Percentiles rank a stretch among this genome's conserved stretches.
Evolutionary conservation across 2,113 vertebrate genomes (phyloP).

Genomic region (Empidonax traillii): DNA sequence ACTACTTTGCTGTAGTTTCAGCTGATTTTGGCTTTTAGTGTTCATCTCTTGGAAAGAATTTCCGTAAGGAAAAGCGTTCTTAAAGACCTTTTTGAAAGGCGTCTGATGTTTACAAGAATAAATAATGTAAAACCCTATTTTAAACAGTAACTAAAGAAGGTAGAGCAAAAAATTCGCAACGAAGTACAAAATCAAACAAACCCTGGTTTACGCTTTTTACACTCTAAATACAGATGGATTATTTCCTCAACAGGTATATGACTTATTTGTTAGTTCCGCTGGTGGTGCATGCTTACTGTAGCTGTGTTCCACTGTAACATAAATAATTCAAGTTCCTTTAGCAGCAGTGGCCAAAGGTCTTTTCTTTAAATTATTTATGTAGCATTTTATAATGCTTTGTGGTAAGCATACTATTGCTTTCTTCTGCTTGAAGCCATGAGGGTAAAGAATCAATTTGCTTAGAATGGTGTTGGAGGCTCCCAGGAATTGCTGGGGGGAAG

Average conservation of each 20-base stretch:
- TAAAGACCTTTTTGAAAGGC: neutral
- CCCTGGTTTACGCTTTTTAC: neutral
- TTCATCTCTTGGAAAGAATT: neutral
- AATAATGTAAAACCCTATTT: constrained; percentile 25
- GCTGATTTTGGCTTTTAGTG: neutral
- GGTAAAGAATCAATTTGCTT: constrained; percentile 51
- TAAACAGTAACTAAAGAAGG: neutral
- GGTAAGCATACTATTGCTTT: constrained; percentile 72
- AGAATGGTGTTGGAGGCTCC: neutral
- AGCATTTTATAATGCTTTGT: constrained; percentile 69
- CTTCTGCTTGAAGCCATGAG: constrained; percentile 48
- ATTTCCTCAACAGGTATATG: neutral
- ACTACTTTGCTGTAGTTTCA: neutral
- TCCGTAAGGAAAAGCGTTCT: neutral
- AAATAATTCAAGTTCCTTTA: constrained; percentile 78
- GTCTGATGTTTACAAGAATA: neutral
- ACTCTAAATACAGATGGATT: neutral
- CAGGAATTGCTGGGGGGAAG: neutral
- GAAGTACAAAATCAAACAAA: neutral
- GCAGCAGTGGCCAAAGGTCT: constrained; percentile 71
- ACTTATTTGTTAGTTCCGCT: neutral
- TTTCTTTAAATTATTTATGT: constrained; percentile 88
- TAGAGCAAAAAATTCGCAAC: neutral
- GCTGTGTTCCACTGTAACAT: constrained; percentile 53
- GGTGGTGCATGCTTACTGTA: neutral